Percentiles rank a stretch among this genome's conserved stretches.
Conservation (phyloP, 1,140 invertebrate species). For the Elymnias hypermnestra region DNA sequence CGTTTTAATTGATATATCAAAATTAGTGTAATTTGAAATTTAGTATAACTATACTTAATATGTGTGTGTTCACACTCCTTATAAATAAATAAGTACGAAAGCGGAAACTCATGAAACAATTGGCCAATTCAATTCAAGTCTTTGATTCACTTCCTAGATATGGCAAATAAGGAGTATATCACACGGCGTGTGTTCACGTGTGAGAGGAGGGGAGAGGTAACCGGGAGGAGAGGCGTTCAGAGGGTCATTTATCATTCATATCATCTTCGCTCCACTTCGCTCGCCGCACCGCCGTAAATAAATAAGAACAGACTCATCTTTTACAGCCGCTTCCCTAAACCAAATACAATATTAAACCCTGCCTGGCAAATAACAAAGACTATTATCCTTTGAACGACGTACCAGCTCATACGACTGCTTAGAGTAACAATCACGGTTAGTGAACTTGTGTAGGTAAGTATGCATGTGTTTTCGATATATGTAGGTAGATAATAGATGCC, state of each 20-base stretch:
- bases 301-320: constrained; percentile 76
- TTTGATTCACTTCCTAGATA: constrained; percentile 38
- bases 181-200: constrained; percentile 60
- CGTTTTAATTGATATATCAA: no score
- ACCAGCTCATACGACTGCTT: constrained; percentile 29
- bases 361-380: constrained; percentile 17
- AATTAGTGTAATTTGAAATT: no score
- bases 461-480: constrained; percentile 59
- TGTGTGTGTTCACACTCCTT: no score
- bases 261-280: constrained; percentile 76
- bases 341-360: constrained; percentile 28
- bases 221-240: constrained; percentile 38
- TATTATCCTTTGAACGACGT: constrained; percentile 18
- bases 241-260: constrained; percentile 76
- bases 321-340: constrained; percentile 50
- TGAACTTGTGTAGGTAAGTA: constrained; percentile 58
- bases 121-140: not conserved
- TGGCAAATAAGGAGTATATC: constrained; percentile 50
- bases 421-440: constrained; percentile 27
- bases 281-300: constrained; percentile 74
- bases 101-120: no score
- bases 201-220: constrained; percentile 37
- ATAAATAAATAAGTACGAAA: no score
- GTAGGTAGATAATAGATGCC: constrained; percentile 51
- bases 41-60: no score